phyloP scores from a whole-genome alignment of 2,113 vertebrate genomes.

The Trichechus manatus region DNA sequence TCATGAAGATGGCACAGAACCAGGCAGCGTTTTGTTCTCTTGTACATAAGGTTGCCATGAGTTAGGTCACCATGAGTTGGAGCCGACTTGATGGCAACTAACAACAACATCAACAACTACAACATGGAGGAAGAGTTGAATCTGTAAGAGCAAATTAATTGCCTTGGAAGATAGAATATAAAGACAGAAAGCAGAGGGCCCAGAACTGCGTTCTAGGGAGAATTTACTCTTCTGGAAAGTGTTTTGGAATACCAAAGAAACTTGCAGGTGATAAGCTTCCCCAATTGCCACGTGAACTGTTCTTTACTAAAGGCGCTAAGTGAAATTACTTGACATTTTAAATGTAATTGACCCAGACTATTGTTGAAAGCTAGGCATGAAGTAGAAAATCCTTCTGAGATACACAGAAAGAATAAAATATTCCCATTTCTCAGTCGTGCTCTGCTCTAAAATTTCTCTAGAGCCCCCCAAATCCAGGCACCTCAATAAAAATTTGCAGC shows the following conservation, averaged over 20 bases:
- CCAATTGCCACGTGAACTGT: neutral
- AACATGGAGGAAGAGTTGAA: neutral
- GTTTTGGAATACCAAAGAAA: neutral
- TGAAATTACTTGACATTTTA: constrained; percentile 51
- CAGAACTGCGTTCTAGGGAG: neutral
- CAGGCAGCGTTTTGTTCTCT: neutral
- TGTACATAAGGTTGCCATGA: neutral
- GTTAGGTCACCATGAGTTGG: neutral
- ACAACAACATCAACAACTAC: neutral
- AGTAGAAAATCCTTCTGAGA: constrained; percentile 36
- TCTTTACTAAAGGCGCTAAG: neutral
- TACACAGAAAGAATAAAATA: constrained; percentile 19
- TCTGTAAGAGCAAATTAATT: neutral
- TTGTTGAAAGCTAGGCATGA: constrained; percentile 10
- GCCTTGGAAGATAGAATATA: neutral
- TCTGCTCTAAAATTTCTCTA: constrained; percentile 55
- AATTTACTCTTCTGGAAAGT: neutral
- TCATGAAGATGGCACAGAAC: neutral
- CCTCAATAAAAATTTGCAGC: constrained; percentile 34
- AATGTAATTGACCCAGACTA: neutral
- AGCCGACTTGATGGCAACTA: neutral
- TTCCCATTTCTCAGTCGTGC: neutral
- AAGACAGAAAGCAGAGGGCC: neutral
- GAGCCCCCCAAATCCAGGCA: constrained; percentile 26
- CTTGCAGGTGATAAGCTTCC: neutral